These are phyloP conservation scores for Myzus persicae DNA, from an alignment of 1,140 invertebrate species.

Conservation along the genomic window DNA sequence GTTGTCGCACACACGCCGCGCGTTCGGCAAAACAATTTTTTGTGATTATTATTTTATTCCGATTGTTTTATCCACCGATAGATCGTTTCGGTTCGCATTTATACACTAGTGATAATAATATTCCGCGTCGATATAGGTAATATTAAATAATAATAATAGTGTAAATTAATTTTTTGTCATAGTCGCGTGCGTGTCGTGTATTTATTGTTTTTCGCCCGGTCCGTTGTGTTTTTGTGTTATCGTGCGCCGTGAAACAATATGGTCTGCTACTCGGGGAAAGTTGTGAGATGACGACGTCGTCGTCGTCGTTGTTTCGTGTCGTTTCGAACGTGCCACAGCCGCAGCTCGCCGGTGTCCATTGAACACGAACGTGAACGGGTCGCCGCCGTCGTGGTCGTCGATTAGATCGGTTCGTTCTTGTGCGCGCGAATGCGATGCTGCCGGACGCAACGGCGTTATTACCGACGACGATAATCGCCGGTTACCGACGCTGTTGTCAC, in stretches of 20 bases:
- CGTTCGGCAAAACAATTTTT: neutral
- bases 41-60: neutral
- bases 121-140: neutral
- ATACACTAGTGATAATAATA: neutral
- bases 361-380: neutral
- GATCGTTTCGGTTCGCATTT: neutral
- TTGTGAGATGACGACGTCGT: neutral
- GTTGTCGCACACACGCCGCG: slow-evolving; percentile 39
- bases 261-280: slow-evolving; percentile 24
- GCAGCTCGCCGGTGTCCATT: neutral
- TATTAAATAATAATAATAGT: neutral
- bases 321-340: neutral
- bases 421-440: slow-evolving; percentile 40
- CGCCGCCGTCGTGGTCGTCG: neutral
- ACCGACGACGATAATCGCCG: neutral
- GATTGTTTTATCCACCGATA: neutral
- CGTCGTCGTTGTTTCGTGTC: neutral
- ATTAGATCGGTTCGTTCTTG: slow-evolving; percentile 34
- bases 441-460: slow-evolving; percentile 10
- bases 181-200: neutral
- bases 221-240: neutral
- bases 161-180: neutral
- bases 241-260: neutral
- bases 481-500: slow-evolving; percentile 24
- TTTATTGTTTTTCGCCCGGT: neutral